Percentiles rank a stretch among this genome's conserved stretches.
Conservation (phyloP, 1,140 invertebrate genomes). For the Drosophila chauvacae region DNA sequence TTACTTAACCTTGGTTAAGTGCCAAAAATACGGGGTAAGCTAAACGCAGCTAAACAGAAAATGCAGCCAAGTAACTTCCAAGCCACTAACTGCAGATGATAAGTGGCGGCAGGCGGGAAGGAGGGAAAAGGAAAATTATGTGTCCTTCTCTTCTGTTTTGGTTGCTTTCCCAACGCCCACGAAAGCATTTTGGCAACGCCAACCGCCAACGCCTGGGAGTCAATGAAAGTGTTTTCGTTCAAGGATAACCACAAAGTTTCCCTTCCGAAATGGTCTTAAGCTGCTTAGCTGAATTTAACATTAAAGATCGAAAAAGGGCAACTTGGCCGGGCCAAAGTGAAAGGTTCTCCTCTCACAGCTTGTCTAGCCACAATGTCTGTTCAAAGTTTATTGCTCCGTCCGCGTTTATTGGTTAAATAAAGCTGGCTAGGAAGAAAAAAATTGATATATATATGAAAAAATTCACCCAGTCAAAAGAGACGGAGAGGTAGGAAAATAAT, state of each 20-base stretch:
- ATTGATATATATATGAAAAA: neutral
- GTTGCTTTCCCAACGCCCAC: conserved; percentile 30
- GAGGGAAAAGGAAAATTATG: conserved; percentile 8
- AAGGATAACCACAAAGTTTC: conserved; percentile 54
- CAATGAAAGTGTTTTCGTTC: conserved; percentile 63
- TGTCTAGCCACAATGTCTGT: conserved; percentile 50
- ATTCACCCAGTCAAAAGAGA: conserved; percentile 4
- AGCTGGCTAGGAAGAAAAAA: conserved; percentile 4
- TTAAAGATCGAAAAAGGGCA: conserved; percentile 38
- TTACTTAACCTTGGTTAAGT: conserved; percentile 69
- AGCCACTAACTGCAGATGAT: conserved; percentile 60
- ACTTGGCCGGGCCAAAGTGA: conserved; percentile 17
- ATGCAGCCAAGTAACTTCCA: conserved; percentile 54
- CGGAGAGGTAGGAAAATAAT: conserved; percentile 26
- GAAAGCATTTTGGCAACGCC: conserved; percentile 22
- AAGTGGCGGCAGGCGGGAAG: neutral
- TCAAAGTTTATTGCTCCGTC: conserved; percentile 47
- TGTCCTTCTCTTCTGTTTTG: conserved; percentile 29
- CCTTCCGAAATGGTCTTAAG: conserved; percentile 28
- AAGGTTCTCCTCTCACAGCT: conserved; percentile 13
- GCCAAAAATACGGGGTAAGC: conserved; percentile 60
- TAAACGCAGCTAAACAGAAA: conserved; percentile 52
- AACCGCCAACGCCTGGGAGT: conserved; percentile 18
- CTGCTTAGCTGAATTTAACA: conserved; percentile 50
- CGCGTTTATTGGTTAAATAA: conserved; percentile 36